Evolutionary conservation across 1,140 invertebrate species (phyloP), one percentile per base, ranked within the genome.

Genomic region (Odontomachus brunneus): DNA sequence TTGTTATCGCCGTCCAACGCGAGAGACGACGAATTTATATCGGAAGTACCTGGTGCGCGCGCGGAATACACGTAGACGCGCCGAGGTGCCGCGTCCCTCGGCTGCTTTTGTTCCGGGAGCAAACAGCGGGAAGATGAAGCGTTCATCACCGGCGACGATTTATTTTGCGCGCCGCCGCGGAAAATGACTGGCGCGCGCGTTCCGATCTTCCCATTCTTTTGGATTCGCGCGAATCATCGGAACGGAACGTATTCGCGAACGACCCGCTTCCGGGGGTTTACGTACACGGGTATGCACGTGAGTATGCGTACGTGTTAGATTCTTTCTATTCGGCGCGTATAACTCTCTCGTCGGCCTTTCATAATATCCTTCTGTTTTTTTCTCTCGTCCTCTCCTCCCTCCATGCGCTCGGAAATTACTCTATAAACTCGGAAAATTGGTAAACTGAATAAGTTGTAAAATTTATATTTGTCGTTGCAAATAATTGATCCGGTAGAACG

Each of bases 91-190:
- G 33, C 75, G 69, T 44, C 29, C 49, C 51, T 55, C 33, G 63
- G 2, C 5, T 3, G 17, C 29, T 69, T 80, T 80, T 80, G 75
- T 80, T 71, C 65, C 38, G 9, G 57, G 48, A 17, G 75, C 75
- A 78, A 78, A 78, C 51, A 44, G 19, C 22, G 29, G 55, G 29
- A 78, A 78, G 75, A 78, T 69, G 65, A 71, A 69, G 51, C 66
- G 33, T 71, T 80, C 75, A 80, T 80, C 65, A 69, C 29, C 75
- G 65, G 51, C 38, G 22, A 80, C 75, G 65, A 80, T 80, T 80
- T 71, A 80, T 78, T 69, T 67, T 69, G 53, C 75, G 75, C 65
- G 75, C 51, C 51, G n/a, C 24, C 51, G 65, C 65, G 65, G 51
- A 71, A 80, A 80, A 80, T 80, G 65, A 69, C 51, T 69, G 33